A percentile compares a stretch with the other conserved stretches of the same genome.
Conservation (phyloP, 1,140 invertebrate genomes). For the Paralvinella palmiformis region DNA sequence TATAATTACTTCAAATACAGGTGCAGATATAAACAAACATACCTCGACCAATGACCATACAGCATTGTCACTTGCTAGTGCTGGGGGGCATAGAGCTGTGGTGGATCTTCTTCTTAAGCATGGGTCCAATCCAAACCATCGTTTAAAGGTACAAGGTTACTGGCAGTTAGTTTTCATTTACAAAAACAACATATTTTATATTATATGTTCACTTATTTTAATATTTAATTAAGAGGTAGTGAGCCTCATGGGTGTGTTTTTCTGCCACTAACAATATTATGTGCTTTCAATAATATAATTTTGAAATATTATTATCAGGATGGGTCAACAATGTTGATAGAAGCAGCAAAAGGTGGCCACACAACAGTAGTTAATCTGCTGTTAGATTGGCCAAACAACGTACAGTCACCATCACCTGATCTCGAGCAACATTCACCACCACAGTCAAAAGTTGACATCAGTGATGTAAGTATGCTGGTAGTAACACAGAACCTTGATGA, state of each 20-base stretch:
- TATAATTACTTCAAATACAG: conserved; percentile 20
- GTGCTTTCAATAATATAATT: background rate
- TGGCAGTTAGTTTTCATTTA: conserved; percentile 6
- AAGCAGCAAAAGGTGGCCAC: conserved; percentile 95
- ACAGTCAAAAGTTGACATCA: conserved; percentile 24
- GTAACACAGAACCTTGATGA: background rate
- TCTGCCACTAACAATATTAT: too few relatives aligned
- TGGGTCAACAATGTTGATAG: conserved; percentile 96
- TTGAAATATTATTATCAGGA: conserved; percentile 65
- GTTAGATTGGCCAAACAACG: conserved; percentile 84
- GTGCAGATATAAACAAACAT: conserved; percentile 49
- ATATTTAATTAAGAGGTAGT: background rate
- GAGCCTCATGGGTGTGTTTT: too few relatives aligned
- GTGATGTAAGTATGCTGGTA: conserved; percentile 29
- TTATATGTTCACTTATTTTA: too few relatives aligned
- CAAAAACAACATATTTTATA: background rate
- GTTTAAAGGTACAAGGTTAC: conserved; percentile 83
- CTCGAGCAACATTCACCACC: conserved; percentile 35
- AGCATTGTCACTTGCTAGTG: conserved; percentile 55
- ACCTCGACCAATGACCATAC: conserved; percentile 52
- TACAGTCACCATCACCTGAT: conserved; percentile 35
- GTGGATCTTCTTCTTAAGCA: conserved; percentile 84
- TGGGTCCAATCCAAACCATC: conserved; percentile 90
- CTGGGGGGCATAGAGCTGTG: conserved; percentile 85
- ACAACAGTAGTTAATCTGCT: conserved; percentile 89